These are phyloP conservation scores for Pachyramphus minor DNA, from an alignment of 2,113 vertebrate species.

Conservation along the genomic window DNA sequence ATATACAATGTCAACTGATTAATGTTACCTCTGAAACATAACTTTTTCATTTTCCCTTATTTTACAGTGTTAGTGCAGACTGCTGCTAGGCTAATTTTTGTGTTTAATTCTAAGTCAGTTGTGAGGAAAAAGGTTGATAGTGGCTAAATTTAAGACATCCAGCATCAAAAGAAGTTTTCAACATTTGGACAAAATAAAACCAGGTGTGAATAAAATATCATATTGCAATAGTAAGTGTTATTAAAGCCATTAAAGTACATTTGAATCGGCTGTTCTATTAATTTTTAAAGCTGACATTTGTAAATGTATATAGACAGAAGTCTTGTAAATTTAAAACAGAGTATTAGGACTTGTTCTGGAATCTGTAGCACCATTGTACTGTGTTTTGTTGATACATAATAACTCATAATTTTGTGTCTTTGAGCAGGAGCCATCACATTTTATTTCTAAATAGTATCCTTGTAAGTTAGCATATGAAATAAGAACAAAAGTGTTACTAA, in stretches of 20 bases:
- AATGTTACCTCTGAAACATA: not conserved
- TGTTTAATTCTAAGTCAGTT: not conserved
- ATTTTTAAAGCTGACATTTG: slow-evolving; percentile 54
- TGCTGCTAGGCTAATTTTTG: not conserved
- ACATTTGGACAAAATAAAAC: slow-evolving; percentile 54
- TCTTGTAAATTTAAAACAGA: slow-evolving; percentile 49
- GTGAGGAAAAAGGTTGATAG: slow-evolving; percentile 18
- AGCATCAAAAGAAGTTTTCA: slow-evolving; percentile 60
- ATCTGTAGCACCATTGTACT: not conserved
- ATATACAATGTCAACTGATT: not conserved
- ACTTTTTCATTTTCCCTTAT: not conserved
- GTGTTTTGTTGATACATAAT: not conserved
- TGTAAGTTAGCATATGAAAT: not conserved
- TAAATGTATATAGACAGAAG: slow-evolving; percentile 9
- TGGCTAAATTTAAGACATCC: slow-evolving; percentile 16
- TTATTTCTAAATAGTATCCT: not conserved
- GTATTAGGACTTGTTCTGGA: not conserved
- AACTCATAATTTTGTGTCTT: not conserved
- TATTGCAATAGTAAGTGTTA: slow-evolving; percentile 34
- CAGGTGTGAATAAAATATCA: slow-evolving; percentile 62
- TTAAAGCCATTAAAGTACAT: slow-evolving; percentile 51
- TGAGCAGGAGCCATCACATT: not conserved
- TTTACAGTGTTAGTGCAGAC: not conserved
- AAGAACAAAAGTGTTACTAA: not conserved
- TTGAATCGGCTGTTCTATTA: slow-evolving; percentile 15